phyloP scores from a whole-genome alignment of 2,888 invertebrate genomes.

The Drosophila silvestris region DNA sequence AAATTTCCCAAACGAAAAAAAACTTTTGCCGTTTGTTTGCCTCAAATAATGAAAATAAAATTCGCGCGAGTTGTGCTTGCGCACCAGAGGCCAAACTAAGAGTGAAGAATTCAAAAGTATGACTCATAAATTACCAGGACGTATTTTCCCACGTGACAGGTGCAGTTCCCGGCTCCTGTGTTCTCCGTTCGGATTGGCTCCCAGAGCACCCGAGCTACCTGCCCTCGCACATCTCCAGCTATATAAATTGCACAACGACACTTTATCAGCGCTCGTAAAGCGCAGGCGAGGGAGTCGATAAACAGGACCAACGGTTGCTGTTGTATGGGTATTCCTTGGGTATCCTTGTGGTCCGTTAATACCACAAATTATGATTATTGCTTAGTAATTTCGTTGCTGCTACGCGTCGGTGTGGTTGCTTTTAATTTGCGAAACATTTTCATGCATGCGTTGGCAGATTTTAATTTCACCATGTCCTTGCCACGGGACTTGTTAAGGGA shows the following conservation, averaged over 20 bases:
- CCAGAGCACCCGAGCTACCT: slow-evolving; percentile 5
- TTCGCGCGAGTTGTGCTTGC: slow-evolving; percentile 22
- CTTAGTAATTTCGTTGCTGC: slow-evolving; percentile 59
- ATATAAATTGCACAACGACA: slow-evolving; percentile 75
- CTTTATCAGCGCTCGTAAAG: slow-evolving; percentile 64
- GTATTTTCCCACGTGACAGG: slow-evolving; percentile 66
- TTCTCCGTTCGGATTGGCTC: slow-evolving; percentile 19
- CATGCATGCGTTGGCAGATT: slow-evolving; percentile 46
- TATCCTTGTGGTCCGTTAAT: slow-evolving; percentile 47
- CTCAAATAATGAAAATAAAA: slow-evolving; percentile 50
- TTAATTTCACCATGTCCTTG: slow-evolving; percentile 26
- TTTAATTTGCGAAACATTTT: slow-evolving; percentile 60
- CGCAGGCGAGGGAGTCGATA: slow-evolving; percentile 29
- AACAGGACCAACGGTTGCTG: slow-evolving; percentile 19
- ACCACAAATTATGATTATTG: slow-evolving; percentile 77
- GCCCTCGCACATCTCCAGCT: slow-evolving; percentile 23
- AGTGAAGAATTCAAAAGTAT: slow-evolving; percentile 48
- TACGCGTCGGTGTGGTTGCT: slow-evolving; percentile 15
- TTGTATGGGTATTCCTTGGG: background rate
- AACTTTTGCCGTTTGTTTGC: slow-evolving; percentile 56
- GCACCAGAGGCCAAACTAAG: slow-evolving; percentile 30
- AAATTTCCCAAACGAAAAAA: slow-evolving; percentile 13
- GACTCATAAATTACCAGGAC: slow-evolving; percentile 61
- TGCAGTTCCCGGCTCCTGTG: slow-evolving; percentile 47
- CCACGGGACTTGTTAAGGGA: background rate